Percentiles rank a stretch among this genome's conserved stretches.
Evolutionary conservation across 1,140 invertebrate species (phyloP).

Genomic region (Anastrepha ludens): DNA sequence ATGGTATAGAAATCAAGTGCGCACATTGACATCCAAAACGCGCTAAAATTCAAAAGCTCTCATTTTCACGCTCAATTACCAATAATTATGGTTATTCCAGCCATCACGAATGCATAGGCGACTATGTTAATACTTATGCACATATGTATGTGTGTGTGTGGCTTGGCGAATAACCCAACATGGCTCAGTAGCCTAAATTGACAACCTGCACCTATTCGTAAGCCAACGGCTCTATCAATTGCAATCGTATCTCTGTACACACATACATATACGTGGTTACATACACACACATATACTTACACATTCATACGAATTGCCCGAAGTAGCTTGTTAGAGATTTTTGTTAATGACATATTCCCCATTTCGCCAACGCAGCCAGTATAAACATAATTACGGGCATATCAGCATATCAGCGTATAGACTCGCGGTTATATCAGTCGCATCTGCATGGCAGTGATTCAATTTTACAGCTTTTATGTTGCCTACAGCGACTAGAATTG

Average conservation of each 20-base stretch:
- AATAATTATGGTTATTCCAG: background rate
- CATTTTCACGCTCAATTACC: background rate
- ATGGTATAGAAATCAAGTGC: too few relatives aligned
- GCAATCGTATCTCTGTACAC: background rate
- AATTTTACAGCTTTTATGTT: background rate
- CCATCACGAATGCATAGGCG: background rate
- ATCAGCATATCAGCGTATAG: background rate
- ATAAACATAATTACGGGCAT: background rate
- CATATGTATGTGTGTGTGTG: background rate
- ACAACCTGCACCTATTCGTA: background rate
- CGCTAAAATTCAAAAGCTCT: background rate
- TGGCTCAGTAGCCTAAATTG: background rate
- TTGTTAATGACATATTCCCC: background rate
- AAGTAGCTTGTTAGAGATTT: background rate
- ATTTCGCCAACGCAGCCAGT: background rate
- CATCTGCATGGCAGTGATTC: slow-evolving; percentile 8
- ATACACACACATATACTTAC: background rate
- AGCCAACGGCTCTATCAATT: background rate
- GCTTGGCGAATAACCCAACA: background rate
- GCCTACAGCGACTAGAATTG: background rate
- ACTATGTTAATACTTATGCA: too few relatives aligned
- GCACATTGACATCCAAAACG: background rate
- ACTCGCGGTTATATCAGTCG: background rate
- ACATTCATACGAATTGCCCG: too few relatives aligned
- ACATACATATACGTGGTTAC: background rate